phyloP scores from a whole-genome alignment of 2,888 invertebrate genomes.

The Psococerastis gibbosa region DNA sequence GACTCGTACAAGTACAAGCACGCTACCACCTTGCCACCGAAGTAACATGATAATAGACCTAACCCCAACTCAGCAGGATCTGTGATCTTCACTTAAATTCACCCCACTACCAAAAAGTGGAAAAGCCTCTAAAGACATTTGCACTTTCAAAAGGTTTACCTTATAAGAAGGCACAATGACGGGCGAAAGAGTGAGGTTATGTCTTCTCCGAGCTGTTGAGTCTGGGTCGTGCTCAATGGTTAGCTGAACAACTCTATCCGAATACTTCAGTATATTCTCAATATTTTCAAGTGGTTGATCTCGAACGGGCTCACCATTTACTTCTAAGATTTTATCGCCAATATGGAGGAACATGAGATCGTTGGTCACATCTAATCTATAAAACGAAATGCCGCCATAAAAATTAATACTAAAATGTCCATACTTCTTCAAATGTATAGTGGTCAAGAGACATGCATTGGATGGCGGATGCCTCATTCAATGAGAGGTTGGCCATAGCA shows the following conservation, averaged over 20 bases:
- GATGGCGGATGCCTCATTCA: no score
- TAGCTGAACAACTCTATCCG: constrained; percentile 53
- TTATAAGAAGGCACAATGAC: neutral
- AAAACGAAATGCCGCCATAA: no score
- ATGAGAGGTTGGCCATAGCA: no score
- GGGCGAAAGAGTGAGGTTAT: constrained; percentile 14
- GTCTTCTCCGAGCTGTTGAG: constrained; percentile 35
- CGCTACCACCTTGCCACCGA: no score
- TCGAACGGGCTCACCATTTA: constrained; percentile 74
- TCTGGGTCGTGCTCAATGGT: constrained; percentile 83
- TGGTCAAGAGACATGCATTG: neutral
- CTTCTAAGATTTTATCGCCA: constrained; percentile 84
- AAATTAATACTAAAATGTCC: constrained; percentile 1
- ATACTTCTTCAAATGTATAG: neutral
- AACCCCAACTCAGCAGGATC: no score
- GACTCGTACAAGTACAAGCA: no score
- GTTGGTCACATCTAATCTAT: constrained; percentile 60
- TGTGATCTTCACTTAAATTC: no score
- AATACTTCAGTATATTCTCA: constrained; percentile 50
- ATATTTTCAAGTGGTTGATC: constrained; percentile 62
- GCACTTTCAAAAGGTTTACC: constrained; percentile 3
- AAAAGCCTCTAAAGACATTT: constrained; percentile 10
- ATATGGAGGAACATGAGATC: constrained; percentile 71
- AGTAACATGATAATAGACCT: no score
- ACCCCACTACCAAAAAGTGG: no score